Conservation (phyloP, 2,888 invertebrate species). For the Microchrysa polita region DNA sequence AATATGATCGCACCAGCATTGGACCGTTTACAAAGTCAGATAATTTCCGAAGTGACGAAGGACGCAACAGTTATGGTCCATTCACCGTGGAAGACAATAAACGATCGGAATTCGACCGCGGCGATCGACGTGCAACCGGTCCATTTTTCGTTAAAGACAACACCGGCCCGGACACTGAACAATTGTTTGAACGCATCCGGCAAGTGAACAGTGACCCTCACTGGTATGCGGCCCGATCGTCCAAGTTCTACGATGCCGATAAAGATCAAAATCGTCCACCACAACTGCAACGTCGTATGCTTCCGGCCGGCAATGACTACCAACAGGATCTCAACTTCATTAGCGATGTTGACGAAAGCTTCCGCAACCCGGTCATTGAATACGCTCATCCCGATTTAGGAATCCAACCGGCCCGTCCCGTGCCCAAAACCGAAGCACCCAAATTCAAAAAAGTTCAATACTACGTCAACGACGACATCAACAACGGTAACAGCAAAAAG, state of each 20-base stretch:
- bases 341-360: slow-evolving; percentile 74
- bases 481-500: slow-evolving; percentile 56
- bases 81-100: slow-evolving; percentile 71
- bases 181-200: slow-evolving; percentile 73
- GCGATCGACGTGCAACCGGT: slow-evolving; percentile 66
- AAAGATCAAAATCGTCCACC: slow-evolving; percentile 55
- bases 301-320: slow-evolving; percentile 72
- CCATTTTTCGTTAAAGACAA: slow-evolving; percentile 74
- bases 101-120: slow-evolving; percentile 24
- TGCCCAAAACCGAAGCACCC: slow-evolving; percentile 57
- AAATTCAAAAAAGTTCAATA: slow-evolving; percentile 53
- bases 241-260: slow-evolving; percentile 46
- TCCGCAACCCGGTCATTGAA: slow-evolving; percentile 78
- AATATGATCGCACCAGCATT: slow-evolving; percentile 50
- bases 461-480: slow-evolving; percentile 54
- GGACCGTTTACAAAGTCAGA: slow-evolving; percentile 73
- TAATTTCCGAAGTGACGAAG: slow-evolving; percentile 66
- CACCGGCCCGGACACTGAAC: slow-evolving; percentile 68
- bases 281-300: slow-evolving; percentile 76
- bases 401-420: slow-evolving; percentile 76
- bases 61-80: slow-evolving; percentile 64
- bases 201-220: slow-evolving; percentile 70
- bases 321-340: slow-evolving; percentile 71
- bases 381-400: slow-evolving; percentile 84
- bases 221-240: slow-evolving; percentile 57